Conservation (phyloP, 2,797 vertebrate species). For the Anguilla megastoma region DNA sequence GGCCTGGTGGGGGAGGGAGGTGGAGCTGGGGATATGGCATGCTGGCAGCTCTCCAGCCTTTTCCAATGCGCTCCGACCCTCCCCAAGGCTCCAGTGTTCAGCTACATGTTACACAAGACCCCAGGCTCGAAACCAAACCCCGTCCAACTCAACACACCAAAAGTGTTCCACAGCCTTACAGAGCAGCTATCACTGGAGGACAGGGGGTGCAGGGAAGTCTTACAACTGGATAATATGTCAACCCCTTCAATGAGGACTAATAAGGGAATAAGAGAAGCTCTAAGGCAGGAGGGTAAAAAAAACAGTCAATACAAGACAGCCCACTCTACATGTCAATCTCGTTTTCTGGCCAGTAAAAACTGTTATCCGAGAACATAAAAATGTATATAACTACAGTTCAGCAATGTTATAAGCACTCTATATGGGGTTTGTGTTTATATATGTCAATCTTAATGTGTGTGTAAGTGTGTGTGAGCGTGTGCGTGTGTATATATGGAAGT, state of each 20-base stretch:
- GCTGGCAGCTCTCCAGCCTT: neutral
- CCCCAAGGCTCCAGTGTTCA: neutral
- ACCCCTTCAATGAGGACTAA: neutral
- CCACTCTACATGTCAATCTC: neutral
- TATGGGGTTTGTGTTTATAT: neutral
- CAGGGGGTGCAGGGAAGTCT: neutral
- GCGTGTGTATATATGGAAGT: neutral
- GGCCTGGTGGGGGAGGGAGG: neutral
- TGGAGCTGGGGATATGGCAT: neutral
- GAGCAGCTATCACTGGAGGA: neutral
- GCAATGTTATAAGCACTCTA: neutral
- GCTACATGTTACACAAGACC: slow-evolving; percentile 13
- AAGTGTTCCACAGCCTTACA: neutral
- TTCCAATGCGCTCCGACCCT: neutral
- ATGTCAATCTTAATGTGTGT: neutral
- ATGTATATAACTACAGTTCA: neutral
- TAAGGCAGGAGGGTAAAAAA: neutral
- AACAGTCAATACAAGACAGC: neutral
- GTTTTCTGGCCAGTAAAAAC: neutral
- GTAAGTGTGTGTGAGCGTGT: neutral
- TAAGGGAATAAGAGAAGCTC: neutral
- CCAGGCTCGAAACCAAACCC: neutral
- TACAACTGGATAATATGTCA: slow-evolving; percentile 7
- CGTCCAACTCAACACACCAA: neutral
- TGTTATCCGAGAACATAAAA: neutral